Percentiles rank a stretch among this genome's conserved stretches.
Conservation (phyloP, 2,113 vertebrate species). For the Malurus cyaneus region DNA sequence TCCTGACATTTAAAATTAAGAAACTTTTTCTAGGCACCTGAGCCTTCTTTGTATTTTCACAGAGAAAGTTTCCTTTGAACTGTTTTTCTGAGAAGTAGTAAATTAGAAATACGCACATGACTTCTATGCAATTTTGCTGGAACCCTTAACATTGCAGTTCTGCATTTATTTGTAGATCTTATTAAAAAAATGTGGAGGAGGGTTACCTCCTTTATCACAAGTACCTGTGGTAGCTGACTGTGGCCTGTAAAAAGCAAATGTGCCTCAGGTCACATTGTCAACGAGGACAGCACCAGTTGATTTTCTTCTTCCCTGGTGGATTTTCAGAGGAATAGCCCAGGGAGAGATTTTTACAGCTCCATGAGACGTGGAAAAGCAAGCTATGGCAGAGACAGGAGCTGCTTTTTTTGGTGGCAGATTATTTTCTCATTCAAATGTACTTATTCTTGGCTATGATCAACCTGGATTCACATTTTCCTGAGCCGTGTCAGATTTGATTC, state of each 20-base stretch:
- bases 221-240: not conserved
- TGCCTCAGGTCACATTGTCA: not conserved
- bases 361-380: not conserved
- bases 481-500: not conserved
- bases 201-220: not conserved
- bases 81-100: not conserved
- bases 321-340: not conserved
- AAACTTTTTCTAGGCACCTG: not conserved
- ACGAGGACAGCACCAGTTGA: not conserved
- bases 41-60: not conserved
- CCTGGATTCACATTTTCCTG: not conserved
- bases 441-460: not conserved
- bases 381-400: not conserved
- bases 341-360: not conserved
- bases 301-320: not conserved
- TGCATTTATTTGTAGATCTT: not conserved
- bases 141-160: not conserved
- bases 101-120: rapidly evolving
- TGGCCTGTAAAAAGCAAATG: not conserved
- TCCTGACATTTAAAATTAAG: not conserved
- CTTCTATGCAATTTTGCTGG: not conserved
- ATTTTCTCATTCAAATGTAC: not conserved
- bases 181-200: not conserved
- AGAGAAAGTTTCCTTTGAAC: not conserved
- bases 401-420: not conserved